Conservation (phyloP, 2,888 invertebrate species). For the Cecidostiba fungosa region DNA sequence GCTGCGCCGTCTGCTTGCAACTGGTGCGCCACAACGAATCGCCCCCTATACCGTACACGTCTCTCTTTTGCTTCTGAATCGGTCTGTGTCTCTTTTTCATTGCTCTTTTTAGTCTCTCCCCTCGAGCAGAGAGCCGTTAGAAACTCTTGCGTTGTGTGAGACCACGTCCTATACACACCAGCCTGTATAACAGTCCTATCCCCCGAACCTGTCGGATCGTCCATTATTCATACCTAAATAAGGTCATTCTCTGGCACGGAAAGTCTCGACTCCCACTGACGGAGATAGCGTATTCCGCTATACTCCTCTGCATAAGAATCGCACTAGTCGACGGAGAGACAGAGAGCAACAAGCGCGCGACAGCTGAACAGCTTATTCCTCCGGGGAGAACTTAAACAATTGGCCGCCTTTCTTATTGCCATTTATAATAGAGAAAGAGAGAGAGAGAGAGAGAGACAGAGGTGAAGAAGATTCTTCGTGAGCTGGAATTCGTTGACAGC, state of each 20-base stretch:
- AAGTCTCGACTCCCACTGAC: neutral
- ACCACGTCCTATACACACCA: neutral
- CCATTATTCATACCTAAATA: conserved; percentile 37
- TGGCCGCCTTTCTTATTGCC: neutral
- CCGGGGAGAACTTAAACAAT: conserved; percentile 5
- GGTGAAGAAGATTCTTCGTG: neutral
- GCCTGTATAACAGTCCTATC: neutral
- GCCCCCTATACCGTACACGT: neutral
- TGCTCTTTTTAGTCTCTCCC: neutral
- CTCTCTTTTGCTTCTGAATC: neutral
- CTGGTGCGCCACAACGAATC: neutral
- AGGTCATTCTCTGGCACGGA: conserved; percentile 11
- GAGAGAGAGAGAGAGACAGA: neutral
- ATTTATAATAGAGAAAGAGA: neutral
- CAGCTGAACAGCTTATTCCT: conserved; percentile 26
- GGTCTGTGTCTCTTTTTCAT: neutral
- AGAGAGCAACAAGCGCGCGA: conserved; percentile 7
- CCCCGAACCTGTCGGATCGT: conserved; percentile 18
- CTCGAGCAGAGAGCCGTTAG: neutral
- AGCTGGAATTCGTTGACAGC: conserved; percentile 10
- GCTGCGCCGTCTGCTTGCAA: conserved; percentile 43
- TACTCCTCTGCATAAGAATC: conserved; percentile 6
- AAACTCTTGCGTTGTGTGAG: neutral
- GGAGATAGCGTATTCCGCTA: neutral
- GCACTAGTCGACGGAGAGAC: neutral